Evolutionary conservation across 92 coral and sea anemone species (phyloP).

Genomic region (Umimayanthus chanpuru): DNA sequence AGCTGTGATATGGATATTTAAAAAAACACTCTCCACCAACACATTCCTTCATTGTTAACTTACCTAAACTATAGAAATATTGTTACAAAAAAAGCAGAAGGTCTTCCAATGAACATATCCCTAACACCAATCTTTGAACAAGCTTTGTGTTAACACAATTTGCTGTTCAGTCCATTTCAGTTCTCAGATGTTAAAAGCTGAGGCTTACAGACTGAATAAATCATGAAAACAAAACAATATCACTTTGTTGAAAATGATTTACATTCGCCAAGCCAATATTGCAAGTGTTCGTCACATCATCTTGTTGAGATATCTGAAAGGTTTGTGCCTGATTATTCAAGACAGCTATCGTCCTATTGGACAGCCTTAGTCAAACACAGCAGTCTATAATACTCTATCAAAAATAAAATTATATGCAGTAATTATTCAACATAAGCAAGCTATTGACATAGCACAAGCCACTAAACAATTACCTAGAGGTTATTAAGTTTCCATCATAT

Average conservation of each 20-base stretch:
- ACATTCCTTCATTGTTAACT: slow-evolving; percentile 45
- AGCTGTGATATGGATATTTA: neutral
- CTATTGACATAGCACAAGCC: slow-evolving; percentile 5
- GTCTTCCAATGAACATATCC: neutral
- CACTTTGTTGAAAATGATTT: slow-evolving; percentile 16
- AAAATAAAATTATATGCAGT: neutral
- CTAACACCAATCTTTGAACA: neutral
- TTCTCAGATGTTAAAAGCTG: slow-evolving; percentile 23
- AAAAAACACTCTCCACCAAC: neutral
- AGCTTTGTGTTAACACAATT: slow-evolving; percentile 2
- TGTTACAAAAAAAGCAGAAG: neutral
- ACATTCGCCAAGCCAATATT: slow-evolving; percentile 30
- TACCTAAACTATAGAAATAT: slow-evolving; percentile 6
- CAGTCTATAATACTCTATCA: slow-evolving; percentile 1
- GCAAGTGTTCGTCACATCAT: slow-evolving; percentile 9
- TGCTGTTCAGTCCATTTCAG: slow-evolving; percentile 7
- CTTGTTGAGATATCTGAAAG: slow-evolving; percentile 9
- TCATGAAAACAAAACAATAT: slow-evolving; percentile 30
- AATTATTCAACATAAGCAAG: slow-evolving; percentile 14
- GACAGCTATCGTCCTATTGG: slow-evolving; percentile 21
- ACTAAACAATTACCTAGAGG: neutral
- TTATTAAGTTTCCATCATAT: slow-evolving; percentile 5
- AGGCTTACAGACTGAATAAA: slow-evolving; percentile 3
- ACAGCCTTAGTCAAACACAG: slow-evolving; percentile 6
- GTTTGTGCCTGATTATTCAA: neutral